These are phyloP conservation scores for Trachymyrmex cornetzi DNA, from an alignment of 1,140 invertebrate species.

Conservation along the genomic window DNA sequence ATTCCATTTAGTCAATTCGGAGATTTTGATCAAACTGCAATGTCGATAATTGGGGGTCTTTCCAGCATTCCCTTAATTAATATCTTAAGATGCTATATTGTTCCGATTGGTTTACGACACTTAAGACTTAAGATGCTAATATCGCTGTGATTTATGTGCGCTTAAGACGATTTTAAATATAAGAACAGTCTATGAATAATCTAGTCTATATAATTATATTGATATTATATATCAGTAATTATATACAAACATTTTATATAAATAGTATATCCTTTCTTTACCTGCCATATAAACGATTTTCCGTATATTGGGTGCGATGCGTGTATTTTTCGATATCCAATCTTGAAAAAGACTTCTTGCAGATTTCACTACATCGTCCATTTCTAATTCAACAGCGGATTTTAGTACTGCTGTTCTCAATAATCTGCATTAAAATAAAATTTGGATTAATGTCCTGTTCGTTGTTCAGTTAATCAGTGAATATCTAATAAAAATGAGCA, in stretches of 20 bases:
- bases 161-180: too few species aligned
- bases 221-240: not conserved
- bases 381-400: slow-evolving; percentile 89
- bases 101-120: too few species aligned
- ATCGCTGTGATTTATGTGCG: too few species aligned
- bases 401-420: slow-evolving; percentile 88
- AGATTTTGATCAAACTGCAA: too few species aligned
- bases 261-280: slow-evolving; percentile 65
- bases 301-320: slow-evolving; percentile 90
- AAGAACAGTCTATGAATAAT: too few species aligned
- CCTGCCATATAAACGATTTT: slow-evolving; percentile 92
- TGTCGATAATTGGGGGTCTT: too few species aligned
- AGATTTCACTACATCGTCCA: slow-evolving; percentile 89
- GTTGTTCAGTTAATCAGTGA: not conserved
- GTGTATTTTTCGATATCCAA: slow-evolving; percentile 89
- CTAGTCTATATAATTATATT: not conserved
- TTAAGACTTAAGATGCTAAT: too few species aligned
- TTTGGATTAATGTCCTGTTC: slow-evolving; percentile 3
- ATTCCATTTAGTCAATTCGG: too few species aligned
- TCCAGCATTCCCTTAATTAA: too few species aligned
- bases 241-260: not conserved
- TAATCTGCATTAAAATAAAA: slow-evolving; percentile 82
- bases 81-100: too few species aligned
- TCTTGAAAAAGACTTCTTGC: slow-evolving; percentile 89
- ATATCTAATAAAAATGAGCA: not conserved